Conservation (phyloP, 2,113 vertebrate genomes). For the Pygoscelis antarcticus region DNA sequence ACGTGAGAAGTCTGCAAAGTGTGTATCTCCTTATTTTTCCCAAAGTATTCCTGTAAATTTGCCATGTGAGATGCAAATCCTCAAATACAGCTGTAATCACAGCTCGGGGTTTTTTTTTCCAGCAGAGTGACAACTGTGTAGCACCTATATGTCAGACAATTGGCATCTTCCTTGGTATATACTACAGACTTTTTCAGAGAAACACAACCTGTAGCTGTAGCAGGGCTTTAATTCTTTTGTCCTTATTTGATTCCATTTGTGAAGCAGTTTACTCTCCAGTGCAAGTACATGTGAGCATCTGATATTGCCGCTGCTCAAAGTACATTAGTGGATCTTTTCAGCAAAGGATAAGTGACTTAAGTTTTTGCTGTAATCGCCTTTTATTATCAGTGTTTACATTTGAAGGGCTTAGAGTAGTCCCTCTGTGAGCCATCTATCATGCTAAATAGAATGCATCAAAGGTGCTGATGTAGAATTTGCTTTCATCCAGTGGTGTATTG, state of each 20-base stretch:
- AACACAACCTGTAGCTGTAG: neutral
- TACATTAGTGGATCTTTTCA: neutral
- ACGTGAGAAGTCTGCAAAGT: neutral
- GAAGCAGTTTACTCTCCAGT: neutral
- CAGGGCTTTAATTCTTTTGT: neutral
- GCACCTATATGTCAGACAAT: rapidly evolving
- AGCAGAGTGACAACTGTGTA: neutral
- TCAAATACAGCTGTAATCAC: neutral
- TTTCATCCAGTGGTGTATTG: neutral
- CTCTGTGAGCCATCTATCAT: neutral
- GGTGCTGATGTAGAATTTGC: neutral
- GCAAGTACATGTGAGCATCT: neutral
- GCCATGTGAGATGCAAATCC: neutral
- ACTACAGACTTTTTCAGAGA: neutral
- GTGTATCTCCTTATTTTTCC: neutral
- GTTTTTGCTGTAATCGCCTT: neutral
- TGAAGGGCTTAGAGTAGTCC: neutral
- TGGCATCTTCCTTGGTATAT: neutral
- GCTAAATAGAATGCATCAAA: neutral
- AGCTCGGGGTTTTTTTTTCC: neutral
- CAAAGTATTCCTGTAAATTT: neutral
- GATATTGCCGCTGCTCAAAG: neutral
- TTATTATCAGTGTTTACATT: neutral
- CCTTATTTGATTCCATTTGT: neutral
- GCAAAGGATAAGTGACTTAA: neutral